A percentile compares a stretch with the other conserved stretches of the same genome.
Evolutionary conservation across 1,140 invertebrate species (phyloP).

Genomic region (Venustaconcha ellipsiformis): DNA sequence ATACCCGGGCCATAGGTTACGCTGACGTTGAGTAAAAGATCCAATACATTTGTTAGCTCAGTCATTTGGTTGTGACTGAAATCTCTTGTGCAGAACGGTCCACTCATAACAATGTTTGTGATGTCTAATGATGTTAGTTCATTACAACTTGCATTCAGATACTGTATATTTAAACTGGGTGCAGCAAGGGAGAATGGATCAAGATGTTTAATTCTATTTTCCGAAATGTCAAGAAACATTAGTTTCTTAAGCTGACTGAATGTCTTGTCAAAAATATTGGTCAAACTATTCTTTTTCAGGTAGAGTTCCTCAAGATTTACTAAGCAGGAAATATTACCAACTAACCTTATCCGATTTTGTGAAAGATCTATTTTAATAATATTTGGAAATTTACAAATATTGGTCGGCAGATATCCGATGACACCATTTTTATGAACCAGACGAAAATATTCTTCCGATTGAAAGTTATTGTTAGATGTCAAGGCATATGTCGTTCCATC

Average conservation of each 20-base stretch:
- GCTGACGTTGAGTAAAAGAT: neutral
- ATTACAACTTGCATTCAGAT: conserved; percentile 10
- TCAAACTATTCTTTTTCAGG: no score
- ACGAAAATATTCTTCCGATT: no score
- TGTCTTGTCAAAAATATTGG: conserved; percentile 8
- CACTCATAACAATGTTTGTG: conserved; percentile 4
- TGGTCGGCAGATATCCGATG: no score
- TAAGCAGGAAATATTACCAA: no score
- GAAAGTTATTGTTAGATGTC: no score
- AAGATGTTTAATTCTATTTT: conserved; percentile 11
- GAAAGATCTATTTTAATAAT: no score
- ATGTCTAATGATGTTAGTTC: conserved; percentile 14
- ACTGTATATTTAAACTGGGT: neutral
- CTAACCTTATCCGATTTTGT: no score
- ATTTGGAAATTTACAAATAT: no score
- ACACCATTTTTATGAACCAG: no score
- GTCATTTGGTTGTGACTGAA: conserved; percentile 10
- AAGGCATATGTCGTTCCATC: no score
- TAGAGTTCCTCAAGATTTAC: no score
- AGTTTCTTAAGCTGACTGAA: conserved; percentile 8
- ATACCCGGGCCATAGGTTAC: conserved; percentile 24
- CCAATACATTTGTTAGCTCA: conserved; percentile 3
- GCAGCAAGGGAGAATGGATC: conserved; percentile 6
- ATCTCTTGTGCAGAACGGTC: conserved; percentile 13
- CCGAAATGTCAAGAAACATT: neutral